Evolutionary conservation across 1,140 invertebrate genomes (phyloP).

Genomic region (Drosophila lowei): DNA sequence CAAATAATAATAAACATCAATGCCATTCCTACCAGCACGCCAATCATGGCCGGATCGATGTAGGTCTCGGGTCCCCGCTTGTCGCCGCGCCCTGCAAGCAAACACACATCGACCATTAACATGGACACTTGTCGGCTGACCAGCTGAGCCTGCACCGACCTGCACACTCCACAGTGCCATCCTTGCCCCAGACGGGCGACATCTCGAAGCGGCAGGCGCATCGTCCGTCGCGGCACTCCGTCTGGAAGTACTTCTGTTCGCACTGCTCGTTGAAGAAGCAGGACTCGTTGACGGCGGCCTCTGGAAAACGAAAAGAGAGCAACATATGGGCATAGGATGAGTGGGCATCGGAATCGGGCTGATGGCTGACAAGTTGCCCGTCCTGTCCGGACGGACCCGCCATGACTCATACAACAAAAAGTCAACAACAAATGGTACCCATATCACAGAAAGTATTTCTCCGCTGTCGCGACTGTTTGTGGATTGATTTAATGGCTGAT

Average conservation of each 20-base stretch:
- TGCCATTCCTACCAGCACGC: constrained; percentile 93
- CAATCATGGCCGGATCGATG: constrained; percentile 94
- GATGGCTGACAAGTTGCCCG: constrained; percentile 1
- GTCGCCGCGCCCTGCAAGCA: constrained; percentile 71
- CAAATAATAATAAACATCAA: constrained; percentile 98
- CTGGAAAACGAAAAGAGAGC: constrained; percentile 84
- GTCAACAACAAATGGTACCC: not conserved
- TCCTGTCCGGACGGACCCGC: too few relatives aligned
- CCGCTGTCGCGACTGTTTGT: constrained; percentile 46
- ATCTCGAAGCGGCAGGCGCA: constrained; percentile 91
- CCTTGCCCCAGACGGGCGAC: constrained; percentile 86
- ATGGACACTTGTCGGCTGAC: not conserved
- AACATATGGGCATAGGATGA: constrained; percentile 15
- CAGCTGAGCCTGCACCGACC: constrained; percentile 84
- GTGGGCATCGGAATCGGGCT: constrained; percentile 23
- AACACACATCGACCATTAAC: constrained; percentile 48
- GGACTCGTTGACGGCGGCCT: constrained; percentile 89
- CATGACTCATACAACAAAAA: constrained; percentile 36
- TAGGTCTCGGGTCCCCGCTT: constrained; percentile 84
- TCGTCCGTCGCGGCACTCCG: constrained; percentile 89
- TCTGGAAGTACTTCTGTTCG: constrained; percentile 87
- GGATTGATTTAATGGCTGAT: constrained; percentile 52
- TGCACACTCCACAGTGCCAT: constrained; percentile 88
- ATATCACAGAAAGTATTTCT: constrained; percentile 35
- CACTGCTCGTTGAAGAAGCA: constrained; percentile 93